Percentiles rank a stretch among this genome's conserved stretches.
Evolutionary conservation across 1,140 invertebrate species (phyloP).

Genomic region (Papilio helenus): DNA sequence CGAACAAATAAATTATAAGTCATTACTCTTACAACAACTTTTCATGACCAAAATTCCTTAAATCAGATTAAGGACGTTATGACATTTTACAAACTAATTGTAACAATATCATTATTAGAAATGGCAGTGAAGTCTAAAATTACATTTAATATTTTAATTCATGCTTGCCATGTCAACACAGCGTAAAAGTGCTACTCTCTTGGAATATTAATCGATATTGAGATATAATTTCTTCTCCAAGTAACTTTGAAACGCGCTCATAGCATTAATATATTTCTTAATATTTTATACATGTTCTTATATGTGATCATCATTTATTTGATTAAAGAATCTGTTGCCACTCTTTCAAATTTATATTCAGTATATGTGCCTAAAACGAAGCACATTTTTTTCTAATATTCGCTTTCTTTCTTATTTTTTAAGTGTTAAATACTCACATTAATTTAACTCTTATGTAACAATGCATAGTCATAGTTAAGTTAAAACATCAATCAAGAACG

Average conservation of each 20-base stretch:
- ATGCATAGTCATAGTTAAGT: too few species aligned
- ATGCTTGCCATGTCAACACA: not conserved
- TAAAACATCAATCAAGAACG: too few species aligned
- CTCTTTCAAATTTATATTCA: too few species aligned
- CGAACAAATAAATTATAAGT: not conserved
- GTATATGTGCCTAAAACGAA: too few species aligned
- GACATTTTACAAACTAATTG: slow-evolving; percentile 15
- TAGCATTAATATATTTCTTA: too few species aligned
- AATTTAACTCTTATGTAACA: too few species aligned
- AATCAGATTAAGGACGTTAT: not conserved
- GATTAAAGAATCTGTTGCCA: too few species aligned
- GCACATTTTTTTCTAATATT: too few species aligned
- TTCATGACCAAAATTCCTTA: not conserved
- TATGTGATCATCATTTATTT: too few species aligned
- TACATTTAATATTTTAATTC: not conserved
- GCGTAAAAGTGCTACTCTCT: not conserved
- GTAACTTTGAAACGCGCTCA: not conserved
- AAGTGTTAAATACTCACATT: too few species aligned
- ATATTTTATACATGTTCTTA: too few species aligned
- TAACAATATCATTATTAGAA: slow-evolving; percentile 15
- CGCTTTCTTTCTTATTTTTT: too few species aligned
- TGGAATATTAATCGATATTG: not conserved
- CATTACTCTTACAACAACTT: not conserved
- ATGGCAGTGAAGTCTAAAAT: slow-evolving; percentile 22
- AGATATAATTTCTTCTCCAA: not conserved